phyloP scores from a whole-genome alignment of 2,113 vertebrate species.

The Oryzias javanicus region DNA sequence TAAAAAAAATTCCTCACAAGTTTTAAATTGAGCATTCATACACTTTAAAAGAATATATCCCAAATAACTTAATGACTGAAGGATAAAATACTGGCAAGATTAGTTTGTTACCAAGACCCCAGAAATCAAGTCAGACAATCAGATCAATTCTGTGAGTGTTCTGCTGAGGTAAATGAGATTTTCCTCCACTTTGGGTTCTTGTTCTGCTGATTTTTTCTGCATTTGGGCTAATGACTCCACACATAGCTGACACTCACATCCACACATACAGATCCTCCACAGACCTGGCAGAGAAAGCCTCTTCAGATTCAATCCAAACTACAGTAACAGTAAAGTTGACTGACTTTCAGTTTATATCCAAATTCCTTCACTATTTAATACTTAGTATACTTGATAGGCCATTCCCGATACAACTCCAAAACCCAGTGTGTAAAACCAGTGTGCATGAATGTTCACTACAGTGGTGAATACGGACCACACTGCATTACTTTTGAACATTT shows the following conservation, averaged over 20 bases:
- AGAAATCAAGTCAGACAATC: constrained; percentile 6
- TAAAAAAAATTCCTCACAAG: no score
- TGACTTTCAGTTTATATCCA: constrained; percentile 9
- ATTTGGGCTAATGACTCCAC: constrained; percentile 61
- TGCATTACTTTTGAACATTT: no score
- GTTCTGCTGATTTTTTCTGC: constrained; percentile 60
- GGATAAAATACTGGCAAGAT: not conserved
- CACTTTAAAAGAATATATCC: no score
- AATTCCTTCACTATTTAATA: no score
- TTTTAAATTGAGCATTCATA: not conserved
- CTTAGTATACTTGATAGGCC: no score
- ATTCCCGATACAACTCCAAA: no score
- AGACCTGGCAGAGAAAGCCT: constrained; percentile 48
- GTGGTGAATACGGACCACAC: no score
- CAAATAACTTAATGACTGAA: no score
- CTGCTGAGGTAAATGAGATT: constrained; percentile 36
- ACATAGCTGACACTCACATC: constrained; percentile 42
- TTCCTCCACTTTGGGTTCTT: constrained; percentile 28
- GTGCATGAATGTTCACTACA: no score
- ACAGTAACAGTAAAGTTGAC: constrained; percentile 55
- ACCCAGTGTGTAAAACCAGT: no score
- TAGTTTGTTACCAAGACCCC: constrained; percentile 1
- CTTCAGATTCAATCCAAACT: constrained; percentile 53
- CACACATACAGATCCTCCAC: constrained; percentile 43
- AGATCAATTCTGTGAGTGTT: constrained; percentile 21